Percentiles rank a stretch among this genome's conserved stretches.
Evolutionary conservation across 2,888 invertebrate genomes (phyloP).

Genomic region (Nysson spinosus): DNA sequence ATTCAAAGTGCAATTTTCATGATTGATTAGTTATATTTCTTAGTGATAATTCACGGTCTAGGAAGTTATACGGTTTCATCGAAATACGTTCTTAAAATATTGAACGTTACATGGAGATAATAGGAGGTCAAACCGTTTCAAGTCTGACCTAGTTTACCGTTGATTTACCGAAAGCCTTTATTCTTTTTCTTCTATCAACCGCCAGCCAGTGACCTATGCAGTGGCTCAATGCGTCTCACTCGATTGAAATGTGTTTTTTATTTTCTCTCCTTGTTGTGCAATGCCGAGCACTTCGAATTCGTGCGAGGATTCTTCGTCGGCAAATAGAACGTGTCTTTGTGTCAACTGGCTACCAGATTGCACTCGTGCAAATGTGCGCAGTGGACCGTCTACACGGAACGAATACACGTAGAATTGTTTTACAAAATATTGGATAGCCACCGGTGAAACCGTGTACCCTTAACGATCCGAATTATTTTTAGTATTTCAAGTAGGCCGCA

Average conservation of each 20-base stretch:
- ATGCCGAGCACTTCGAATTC: constrained; percentile 27
- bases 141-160: constrained; percentile 28
- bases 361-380: not conserved
- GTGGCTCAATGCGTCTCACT: constrained; percentile 5
- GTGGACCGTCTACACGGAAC: not conserved
- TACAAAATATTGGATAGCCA: constrained; percentile 4
- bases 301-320: constrained; percentile 27
- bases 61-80: too few species aligned
- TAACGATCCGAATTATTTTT: too few species aligned
- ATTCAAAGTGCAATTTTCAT: too few species aligned
- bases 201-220: constrained; percentile 21
- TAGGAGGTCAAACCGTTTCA: constrained; percentile 21
- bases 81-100: constrained; percentile 14
- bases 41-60: too few species aligned
- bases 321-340: constrained; percentile 25
- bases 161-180: constrained; percentile 20
- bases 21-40: too few species aligned
- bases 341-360: constrained; percentile 8
- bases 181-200: constrained; percentile 38
- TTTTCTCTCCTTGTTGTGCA: constrained; percentile 29
- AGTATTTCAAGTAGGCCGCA: too few species aligned
- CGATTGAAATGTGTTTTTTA: constrained; percentile 16
- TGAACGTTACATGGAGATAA: constrained; percentile 20
- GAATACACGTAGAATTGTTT: constrained; percentile 12
- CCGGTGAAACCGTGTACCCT: not conserved